Percentiles rank a stretch among this genome's conserved stretches.
These are phyloP conservation scores for Triplophysa bombifrons DNA, from an alignment of 2,797 vertebrate species.

Conservation along the genomic window DNA sequence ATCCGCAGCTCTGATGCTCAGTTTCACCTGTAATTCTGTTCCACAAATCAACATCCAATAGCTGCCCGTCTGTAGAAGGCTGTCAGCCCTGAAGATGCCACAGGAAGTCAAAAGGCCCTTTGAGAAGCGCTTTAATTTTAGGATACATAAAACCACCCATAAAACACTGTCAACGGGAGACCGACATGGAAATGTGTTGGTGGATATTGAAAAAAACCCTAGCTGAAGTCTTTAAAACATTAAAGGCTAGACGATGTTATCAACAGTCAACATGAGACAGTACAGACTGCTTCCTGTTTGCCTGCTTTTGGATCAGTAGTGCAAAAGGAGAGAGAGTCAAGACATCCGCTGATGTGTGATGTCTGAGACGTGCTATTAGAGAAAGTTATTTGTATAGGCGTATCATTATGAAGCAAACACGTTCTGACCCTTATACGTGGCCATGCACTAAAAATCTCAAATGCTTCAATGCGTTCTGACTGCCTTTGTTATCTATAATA, in stretches of 20 bases:
- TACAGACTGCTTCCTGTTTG: slow-evolving; percentile 4
- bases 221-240: neutral
- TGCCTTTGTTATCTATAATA: neutral
- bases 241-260: neutral
- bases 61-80: slow-evolving; percentile 33
- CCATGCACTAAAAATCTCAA: neutral
- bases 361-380: slow-evolving; percentile 17
- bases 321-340: neutral
- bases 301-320: neutral
- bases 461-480: neutral
- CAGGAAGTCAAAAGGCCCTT: slow-evolving; percentile 28
- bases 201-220: neutral
- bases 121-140: neutral
- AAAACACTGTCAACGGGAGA: neutral
- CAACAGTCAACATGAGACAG: slow-evolving; percentile 1
- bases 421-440: neutral
- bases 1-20: neutral
- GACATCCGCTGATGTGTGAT: slow-evolving; percentile 1
- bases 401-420: slow-evolving; percentile 22
- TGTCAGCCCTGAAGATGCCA: slow-evolving; percentile 29
- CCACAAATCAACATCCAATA: slow-evolving; percentile 49
- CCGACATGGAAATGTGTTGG: neutral
- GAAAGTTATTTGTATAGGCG: slow-evolving; percentile 39
- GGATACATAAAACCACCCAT: slow-evolving; percentile 2
- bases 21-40: slow-evolving; percentile 9